Base-by-base conservation (phyloP, 2,797 vertebrate genomes). In the Cuniculus paca region DNA sequence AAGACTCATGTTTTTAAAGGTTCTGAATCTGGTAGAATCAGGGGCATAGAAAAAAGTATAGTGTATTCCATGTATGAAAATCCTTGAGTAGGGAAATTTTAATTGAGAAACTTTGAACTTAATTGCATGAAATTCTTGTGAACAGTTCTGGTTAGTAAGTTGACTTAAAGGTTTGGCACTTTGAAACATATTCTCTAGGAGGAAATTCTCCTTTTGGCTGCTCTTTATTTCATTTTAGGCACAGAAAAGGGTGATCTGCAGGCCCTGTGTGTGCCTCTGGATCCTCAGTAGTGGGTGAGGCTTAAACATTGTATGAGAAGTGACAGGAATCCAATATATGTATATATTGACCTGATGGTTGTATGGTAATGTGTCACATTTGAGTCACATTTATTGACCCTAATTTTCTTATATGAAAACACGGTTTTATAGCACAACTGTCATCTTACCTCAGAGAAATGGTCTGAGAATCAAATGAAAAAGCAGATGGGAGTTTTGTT, bases 391-490 rank as follows among this genome's bases (percentile, higher is more conserved):
- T 79, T 54, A 90, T 39, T 26, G 39, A 65, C 34, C 31, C 28
- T 31, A 50, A 79, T 90, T 82, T 90, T 95, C 65, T 96, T 36
- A 45, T 60, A 52, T 17, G 50, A 95, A 92, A 92, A 85, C 16
- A 50, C 48, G 52, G 20, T 42, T 56, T 72, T 94, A 92, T 8
- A 77, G 26, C 39, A 88, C n/a, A 91, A 50, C 13, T 31, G 63
- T n/a, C 42, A 61, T 75, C 48, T 84, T 31, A 83, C 39, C 90
- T 90, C 14, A 48, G 39, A 95, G 61, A 54, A 36, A 77, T 68
- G 13, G 22, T 92, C 79, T 58, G 13, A 77, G 8, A 4, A 86
- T 39, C 58, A 91, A 83, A 85, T 78, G 74, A 81, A 75, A 63
- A 80, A 82, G 87, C 24, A 95, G 72, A 77, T 80, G 48, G 20